Evolutionary conservation across 1,140 invertebrate species (phyloP), one percentile per base, ranked within the genome.

Genomic region (Dendrolimus kikuchii): DNA sequence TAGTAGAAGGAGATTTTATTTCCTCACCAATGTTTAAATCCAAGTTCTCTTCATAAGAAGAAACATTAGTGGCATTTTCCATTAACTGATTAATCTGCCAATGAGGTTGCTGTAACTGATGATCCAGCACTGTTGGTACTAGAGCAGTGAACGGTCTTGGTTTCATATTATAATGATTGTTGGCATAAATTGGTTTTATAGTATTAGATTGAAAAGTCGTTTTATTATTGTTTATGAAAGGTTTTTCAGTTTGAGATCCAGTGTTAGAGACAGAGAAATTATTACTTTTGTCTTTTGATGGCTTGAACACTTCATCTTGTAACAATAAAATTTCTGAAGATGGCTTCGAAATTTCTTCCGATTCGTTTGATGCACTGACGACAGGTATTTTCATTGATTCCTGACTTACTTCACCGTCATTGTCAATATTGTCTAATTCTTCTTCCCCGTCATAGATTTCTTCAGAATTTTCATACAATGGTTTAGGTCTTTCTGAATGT

Each of bases 161-260:
- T 58, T 75, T 75, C 59, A 76, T 69, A 53, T 77, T 62, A 6
- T 67, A 61, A 61, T 72, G 62, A 49, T 64, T 62, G 45, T 62
- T 61, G 10, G 69, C 63, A 55, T 64, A 66, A 39, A 81, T 70
- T 6, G 80, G 77, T 57, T 77, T 78, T 10, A 81, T 82, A 38
- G 69, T 71, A 53, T 82, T 84, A 5, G 75, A 72, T 41, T 79
- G 65, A 55, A 75, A 77, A 23, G 44, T 53, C 6, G 64, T 67
- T 60, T 68, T 80, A 53, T 86, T 86, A 39, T 63, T 67, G 38
- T 67, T 64, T 37, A 59, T 63, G 56, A 88, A 88, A 23, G 87
- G 86, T 62, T 87, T 81, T 62, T 88, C 87, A n/a, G 87, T 88
- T 76, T 88, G 87, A 9, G 78, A 77, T 53, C 78, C 85, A 50